Percentiles rank a stretch among this genome's conserved stretches.
These are phyloP conservation scores for Zele albiditarsus DNA, from an alignment of 2,888 invertebrate species.

Conservation along the genomic window DNA sequence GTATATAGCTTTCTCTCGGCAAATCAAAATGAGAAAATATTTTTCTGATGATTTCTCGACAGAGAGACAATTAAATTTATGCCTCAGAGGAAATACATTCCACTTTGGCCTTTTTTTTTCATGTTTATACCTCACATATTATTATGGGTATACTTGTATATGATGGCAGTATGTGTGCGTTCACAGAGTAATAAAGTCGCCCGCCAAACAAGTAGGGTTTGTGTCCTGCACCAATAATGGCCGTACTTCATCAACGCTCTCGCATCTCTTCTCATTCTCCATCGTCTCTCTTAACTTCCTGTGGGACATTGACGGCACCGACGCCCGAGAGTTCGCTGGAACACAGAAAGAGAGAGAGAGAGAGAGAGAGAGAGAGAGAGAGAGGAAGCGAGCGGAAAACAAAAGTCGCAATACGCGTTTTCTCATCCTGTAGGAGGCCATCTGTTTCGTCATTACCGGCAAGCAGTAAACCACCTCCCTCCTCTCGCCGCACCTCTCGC, in stretches of 20 bases:
- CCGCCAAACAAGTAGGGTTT: conserved; percentile 66
- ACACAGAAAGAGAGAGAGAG: neutral
- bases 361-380: neutral
- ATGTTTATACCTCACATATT: neutral
- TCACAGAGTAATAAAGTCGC: conserved; percentile 71
- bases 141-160: neutral
- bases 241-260: conserved; percentile 69
- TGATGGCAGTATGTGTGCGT: conserved; percentile 51
- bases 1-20: neutral
- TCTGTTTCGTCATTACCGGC: conserved; percentile 73
- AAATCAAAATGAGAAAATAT: neutral
- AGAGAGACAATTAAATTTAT: neutral
- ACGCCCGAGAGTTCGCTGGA: conserved; percentile 44
- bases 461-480: conserved; percentile 69
- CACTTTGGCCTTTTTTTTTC: neutral
- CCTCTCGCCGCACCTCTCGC: conserved; percentile 47
- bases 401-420: conserved; percentile 31
- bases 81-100: neutral
- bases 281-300: conserved; percentile 60
- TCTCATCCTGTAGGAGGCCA: conserved; percentile 67
- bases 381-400: conserved; percentile 6
- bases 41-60: neutral
- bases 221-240: conserved; percentile 72
- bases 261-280: conserved; percentile 54
- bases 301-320: conserved; percentile 60